Percentiles rank a stretch among this genome's conserved stretches.
phyloP scores from a whole-genome alignment of 2,113 vertebrate genomes.

The Leucopsar rothschildi region DNA sequence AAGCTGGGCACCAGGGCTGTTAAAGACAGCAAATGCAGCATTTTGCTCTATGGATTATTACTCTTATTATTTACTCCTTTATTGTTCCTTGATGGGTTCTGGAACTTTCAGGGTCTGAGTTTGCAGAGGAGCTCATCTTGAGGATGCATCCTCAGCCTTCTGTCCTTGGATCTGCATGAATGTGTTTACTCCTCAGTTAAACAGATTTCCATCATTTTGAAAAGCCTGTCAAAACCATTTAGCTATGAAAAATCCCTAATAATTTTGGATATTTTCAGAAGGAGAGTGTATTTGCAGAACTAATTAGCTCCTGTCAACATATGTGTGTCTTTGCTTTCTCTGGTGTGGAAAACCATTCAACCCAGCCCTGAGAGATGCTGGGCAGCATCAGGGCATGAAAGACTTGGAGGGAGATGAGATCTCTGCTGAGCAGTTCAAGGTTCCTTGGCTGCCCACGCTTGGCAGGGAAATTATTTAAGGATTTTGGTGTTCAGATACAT shows the following conservation, averaged over 20 bases:
- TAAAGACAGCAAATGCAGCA: neutral
- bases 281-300: conserved; percentile 29
- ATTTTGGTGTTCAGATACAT: neutral
- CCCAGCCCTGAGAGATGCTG: neutral
- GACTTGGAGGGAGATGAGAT: neutral
- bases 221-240: conserved; percentile 44
- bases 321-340: neutral
- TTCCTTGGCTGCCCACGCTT: neutral
- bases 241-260: conserved; percentile 39
- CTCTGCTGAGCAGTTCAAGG: neutral
- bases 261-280: neutral
- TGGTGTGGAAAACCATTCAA: neutral
- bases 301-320: conserved; percentile 36
- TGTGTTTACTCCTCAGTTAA: neutral
- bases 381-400: neutral
- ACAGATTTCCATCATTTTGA: conserved; percentile 6
- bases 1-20: neutral
- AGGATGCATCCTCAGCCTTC: neutral
- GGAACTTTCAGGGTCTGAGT: neutral
- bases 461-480: neutral
- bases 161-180: neutral
- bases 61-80: neutral
- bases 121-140: neutral
- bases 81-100: neutral
- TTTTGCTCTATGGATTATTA: neutral